Base-by-base conservation (phyloP, 2,888 invertebrate genomes). In the Sceliomorpha sp. region DNA sequence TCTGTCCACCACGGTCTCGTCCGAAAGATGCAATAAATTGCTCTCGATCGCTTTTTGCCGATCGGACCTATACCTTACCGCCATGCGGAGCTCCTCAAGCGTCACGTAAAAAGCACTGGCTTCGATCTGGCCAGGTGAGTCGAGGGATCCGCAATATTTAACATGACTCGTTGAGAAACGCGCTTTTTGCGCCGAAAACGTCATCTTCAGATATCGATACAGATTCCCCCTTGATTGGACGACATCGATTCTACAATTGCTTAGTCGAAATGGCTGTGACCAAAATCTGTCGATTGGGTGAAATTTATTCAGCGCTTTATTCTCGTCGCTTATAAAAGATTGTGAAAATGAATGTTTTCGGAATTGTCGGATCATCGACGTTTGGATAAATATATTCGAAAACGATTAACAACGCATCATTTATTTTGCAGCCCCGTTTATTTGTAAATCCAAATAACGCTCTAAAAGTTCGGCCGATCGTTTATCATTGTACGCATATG, bases 1-100 rank as follows among this genome's bases (percentile, higher is more conserved):
- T 80, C 80, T 83, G 81, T 83, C 83, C 81, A 81, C 84, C 77
- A 73, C 70, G 74, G 71, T 72, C 74, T 75, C 76, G 73, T 78
- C 77, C 77, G 75, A 84, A 79, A 82, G 79, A 75, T 77, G 79
- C 78, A 83, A 87, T 87, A 86, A 88, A 88, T 87, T 84, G 85
- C 85, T 78, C 80, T 70, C 72, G 78, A 84, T 87, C 83, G 80
- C 80, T 83, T 85, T 82, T 83, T 84, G 77, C 81, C 83, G 82
- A 85, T 86, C 84, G 77, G 72, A 58, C 66, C 72, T 75, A 62
- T 72, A 64, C 70, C 74, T 67, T 64, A 48, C 50, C 50, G 36
- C 55, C 47, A 58, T 56, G 50, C 58, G 53, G 47, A 55, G 60
- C 58, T 64, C 48, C 66, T 37, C 34, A 34, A 56, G 53, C 50